These are phyloP conservation scores for Kryptolebias ocellatus DNA, from an alignment of 2,797 vertebrate genomes.

Conservation along the genomic window DNA sequence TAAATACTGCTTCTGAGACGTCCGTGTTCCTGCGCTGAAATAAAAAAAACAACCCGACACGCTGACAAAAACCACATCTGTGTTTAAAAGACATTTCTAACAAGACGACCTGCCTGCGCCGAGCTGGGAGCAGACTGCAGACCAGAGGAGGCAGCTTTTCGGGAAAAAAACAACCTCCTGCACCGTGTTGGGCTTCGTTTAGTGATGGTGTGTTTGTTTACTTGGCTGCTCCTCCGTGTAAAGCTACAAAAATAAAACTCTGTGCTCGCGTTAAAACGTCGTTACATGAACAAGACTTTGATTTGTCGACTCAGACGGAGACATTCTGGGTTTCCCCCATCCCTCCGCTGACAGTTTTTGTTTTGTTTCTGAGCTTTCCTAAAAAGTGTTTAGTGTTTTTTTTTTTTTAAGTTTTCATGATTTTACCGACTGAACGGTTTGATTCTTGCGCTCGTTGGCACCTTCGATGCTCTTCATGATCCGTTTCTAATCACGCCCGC, in stretches of 20 bases:
- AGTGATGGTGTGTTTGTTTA: slow-evolving; percentile 16
- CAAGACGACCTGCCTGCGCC: neutral
- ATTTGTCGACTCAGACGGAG: slow-evolving; percentile 1
- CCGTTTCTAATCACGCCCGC: neutral
- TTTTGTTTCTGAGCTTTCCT: slow-evolving; percentile 6
- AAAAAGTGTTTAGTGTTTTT: no score
- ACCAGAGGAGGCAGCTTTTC: no score
- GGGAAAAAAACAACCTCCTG: no score
- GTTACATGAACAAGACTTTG: neutral
- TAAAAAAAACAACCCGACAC: slow-evolving; percentile 41
- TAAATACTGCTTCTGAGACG: slow-evolving; percentile 47
- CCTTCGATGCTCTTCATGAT: slow-evolving; percentile 2
- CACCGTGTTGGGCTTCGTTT: slow-evolving; percentile 18
- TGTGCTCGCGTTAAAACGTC: neutral
- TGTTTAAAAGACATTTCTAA: neutral
- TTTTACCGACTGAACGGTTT: neutral
- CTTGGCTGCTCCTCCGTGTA: slow-evolving; percentile 10
- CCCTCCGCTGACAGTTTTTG: neutral
- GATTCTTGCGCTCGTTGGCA: neutral
- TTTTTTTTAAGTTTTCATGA: no score
- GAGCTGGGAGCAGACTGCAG: no score
- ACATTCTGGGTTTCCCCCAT: neutral
- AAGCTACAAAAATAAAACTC: neutral
- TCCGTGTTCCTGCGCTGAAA: slow-evolving; percentile 34
- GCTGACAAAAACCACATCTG: slow-evolving; percentile 7